A percentile compares a stretch with the other conserved stretches of the same genome.
Evolutionary conservation across 1,140 invertebrate species (phyloP).

Genomic region (Kradibia gibbosae): DNA sequence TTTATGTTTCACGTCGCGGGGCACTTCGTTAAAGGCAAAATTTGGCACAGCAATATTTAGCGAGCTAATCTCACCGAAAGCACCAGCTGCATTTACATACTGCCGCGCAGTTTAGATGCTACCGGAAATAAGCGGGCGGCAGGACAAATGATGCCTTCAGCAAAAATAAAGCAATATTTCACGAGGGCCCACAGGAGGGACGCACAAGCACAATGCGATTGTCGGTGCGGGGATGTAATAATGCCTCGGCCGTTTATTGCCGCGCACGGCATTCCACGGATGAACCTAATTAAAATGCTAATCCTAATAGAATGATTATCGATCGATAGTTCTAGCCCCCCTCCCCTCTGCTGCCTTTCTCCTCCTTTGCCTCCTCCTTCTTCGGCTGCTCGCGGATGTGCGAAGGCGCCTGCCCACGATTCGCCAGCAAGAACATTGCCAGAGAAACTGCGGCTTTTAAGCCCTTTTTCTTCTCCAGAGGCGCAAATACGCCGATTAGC

Average conservation of each 20-base stretch:
- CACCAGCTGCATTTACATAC: conserved; percentile 23
- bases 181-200: neutral
- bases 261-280: conserved; percentile 25
- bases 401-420: neutral
- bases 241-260: neutral
- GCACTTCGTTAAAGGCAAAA: neutral
- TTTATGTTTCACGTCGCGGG: neutral
- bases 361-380: too few species aligned
- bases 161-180: conserved; percentile 26
- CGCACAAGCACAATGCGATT: conserved; percentile 18
- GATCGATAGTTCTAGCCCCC: conserved; percentile 13
- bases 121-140: conserved; percentile 7
- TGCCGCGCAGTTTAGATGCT: neutral
- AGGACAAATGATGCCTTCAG: neutral
- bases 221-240: neutral
- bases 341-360: neutral
- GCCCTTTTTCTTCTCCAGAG: neutral
- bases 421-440: neutral
- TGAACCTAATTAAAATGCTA: conserved; percentile 39
- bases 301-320: too few species aligned
- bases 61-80: neutral
- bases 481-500: conserved; percentile 9
- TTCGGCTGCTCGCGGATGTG: too few species aligned
- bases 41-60: neutral
- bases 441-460: neutral